These are phyloP conservation scores for Volucella bombylans DNA, from an alignment of 2,888 invertebrate genomes.

Conservation along the genomic window DNA sequence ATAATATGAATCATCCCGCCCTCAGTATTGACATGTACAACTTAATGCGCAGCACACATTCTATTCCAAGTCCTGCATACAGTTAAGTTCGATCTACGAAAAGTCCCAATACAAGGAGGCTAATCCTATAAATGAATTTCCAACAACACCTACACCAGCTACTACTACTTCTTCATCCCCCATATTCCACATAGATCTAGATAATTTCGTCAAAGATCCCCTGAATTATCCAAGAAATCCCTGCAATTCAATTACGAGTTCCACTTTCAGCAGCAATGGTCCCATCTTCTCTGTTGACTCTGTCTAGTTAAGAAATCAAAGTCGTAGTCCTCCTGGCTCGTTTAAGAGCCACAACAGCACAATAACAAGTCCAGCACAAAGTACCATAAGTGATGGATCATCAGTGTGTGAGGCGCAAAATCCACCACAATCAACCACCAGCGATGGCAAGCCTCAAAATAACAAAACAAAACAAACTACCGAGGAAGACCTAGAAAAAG, in stretches of 20 bases:
- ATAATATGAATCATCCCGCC: conserved; percentile 28
- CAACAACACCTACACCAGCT: background rate
- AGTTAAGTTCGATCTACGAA: conserved; percentile 56
- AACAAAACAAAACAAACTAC: background rate
- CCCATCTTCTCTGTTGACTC: conserved; percentile 55
- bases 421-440: background rate
- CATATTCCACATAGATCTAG: conserved; percentile 42
- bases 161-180: conserved; percentile 14
- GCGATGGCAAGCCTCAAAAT: background rate
- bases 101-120: conserved; percentile 35
- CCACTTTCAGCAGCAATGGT: conserved; percentile 31
- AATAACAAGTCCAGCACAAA: conserved; percentile 61
- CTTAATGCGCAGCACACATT: conserved; percentile 38
- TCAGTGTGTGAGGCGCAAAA: conserved; percentile 31
- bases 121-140: background rate
- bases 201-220: too few species aligned
- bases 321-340: conserved; percentile 36
- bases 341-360: conserved; percentile 49
- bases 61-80: conserved; percentile 57
- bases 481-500: background rate
- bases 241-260: conserved; percentile 11
- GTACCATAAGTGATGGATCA: conserved; percentile 57
- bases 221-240: conserved; percentile 46
- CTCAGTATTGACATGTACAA: conserved; percentile 56
- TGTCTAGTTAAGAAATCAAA: conserved; percentile 34